These are phyloP conservation scores for Tineola bisselliella DNA, from an alignment of 2,888 invertebrate genomes.

Conservation along the genomic window DNA sequence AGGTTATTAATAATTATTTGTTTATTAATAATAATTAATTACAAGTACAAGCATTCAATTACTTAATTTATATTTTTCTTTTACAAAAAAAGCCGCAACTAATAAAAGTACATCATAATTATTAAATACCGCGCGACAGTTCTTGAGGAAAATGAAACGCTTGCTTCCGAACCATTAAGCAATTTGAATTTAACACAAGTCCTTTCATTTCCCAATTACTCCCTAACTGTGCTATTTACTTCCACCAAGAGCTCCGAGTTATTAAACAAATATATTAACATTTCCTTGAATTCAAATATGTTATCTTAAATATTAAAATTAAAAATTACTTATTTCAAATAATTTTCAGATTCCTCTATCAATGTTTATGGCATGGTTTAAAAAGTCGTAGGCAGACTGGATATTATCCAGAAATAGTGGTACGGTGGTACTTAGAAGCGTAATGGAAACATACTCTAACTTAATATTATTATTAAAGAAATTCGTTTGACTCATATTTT, in stretches of 20 bases:
- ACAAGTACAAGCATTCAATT: neutral
- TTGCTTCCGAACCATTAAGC: slow-evolving; percentile 61
- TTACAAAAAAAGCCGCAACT: neutral
- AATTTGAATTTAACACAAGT: slow-evolving; percentile 67
- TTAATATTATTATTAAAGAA: too few species aligned
- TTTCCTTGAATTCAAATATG: neutral
- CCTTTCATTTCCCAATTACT: slow-evolving; percentile 63
- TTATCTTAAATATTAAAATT: neutral
- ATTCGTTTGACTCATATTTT: neutral
- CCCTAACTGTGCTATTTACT: slow-evolving; percentile 10
- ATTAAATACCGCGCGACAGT: slow-evolving; percentile 55
- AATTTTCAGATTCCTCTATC: too few species aligned
- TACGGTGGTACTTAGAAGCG: too few species aligned
- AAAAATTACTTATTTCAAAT: neutral
- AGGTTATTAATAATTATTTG: too few species aligned
- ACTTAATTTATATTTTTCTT: neutral
- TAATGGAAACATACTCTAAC: too few species aligned
- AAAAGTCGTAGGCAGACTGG: too few species aligned
- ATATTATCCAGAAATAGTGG: too few species aligned
- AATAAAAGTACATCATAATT: slow-evolving; percentile 13
- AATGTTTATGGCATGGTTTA: too few species aligned
- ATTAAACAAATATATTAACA: neutral
- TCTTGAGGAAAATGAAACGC: slow-evolving; percentile 67
- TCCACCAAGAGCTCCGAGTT: neutral
- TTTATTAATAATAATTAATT: too few species aligned